phyloP scores from a whole-genome alignment of 2,797 vertebrate genomes.

The Carcharodon carcharias region DNA sequence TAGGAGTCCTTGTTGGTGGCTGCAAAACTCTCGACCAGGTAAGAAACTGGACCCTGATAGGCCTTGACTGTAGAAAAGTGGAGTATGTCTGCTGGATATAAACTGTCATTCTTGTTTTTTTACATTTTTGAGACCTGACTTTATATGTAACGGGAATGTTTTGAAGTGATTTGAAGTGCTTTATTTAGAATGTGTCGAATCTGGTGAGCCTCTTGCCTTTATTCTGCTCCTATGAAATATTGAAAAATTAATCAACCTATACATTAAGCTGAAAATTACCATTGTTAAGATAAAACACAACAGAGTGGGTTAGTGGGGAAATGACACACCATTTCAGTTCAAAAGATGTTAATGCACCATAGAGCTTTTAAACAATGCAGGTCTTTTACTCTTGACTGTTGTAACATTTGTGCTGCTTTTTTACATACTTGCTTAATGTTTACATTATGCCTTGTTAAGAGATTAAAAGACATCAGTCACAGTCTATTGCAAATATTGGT shows the following conservation, averaged over 20 bases:
- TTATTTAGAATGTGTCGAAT: background rate
- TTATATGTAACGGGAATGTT: background rate
- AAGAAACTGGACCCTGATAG: background rate
- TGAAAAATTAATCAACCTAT: background rate
- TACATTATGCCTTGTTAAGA: background rate
- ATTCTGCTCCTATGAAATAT: background rate
- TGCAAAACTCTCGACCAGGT: slow-evolving; percentile 96
- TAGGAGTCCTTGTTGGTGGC: slow-evolving; percentile 84
- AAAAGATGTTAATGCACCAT: background rate
- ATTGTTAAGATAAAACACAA: background rate
- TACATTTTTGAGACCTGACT: background rate
- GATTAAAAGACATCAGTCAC: background rate
- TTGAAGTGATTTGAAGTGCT: background rate
- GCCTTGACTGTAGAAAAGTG: background rate
- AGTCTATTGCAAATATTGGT: background rate
- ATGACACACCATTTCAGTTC: background rate
- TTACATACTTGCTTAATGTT: background rate
- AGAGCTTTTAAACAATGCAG: background rate
- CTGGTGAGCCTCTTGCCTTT: background rate
- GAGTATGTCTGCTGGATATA: too few relatives aligned
- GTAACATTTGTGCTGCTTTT: background rate
- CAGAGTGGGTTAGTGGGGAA: background rate
- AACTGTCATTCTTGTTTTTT: background rate
- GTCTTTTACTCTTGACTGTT: background rate
- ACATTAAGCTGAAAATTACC: background rate